phyloP scores from a whole-genome alignment of 1,140 invertebrate genomes.

The Octopus sinensis region DNA sequence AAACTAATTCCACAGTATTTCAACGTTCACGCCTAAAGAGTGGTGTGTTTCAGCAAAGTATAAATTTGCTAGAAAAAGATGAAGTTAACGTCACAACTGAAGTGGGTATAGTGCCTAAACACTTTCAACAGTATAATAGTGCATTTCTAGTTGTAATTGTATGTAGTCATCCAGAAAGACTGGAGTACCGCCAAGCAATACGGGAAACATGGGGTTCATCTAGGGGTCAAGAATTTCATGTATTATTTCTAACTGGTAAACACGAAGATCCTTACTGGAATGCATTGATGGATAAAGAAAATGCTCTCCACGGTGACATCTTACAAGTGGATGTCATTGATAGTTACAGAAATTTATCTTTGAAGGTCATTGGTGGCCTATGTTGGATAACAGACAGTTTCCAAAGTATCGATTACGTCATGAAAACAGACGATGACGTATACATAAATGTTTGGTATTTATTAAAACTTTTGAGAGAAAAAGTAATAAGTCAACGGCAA shows the following conservation, averaged over 20 bases:
- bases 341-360: slow-evolving; percentile 44
- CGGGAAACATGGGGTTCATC: slow-evolving; percentile 28
- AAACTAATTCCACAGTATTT: background rate
- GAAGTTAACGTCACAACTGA: background rate
- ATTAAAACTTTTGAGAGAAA: slow-evolving; percentile 20
- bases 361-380: slow-evolving; percentile 75
- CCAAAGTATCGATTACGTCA: slow-evolving; percentile 66
- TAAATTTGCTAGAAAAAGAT: background rate
- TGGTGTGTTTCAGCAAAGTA: background rate
- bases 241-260: slow-evolving; percentile 25
- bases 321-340: slow-evolving; percentile 42
- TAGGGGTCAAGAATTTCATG: slow-evolving; percentile 12
- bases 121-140: background rate
- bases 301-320: slow-evolving; percentile 46
- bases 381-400: slow-evolving; percentile 72
- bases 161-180: slow-evolving; percentile 24
- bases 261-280: slow-evolving; percentile 21
- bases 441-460: slow-evolving; percentile 64
- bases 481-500: background rate
- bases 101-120: background rate
- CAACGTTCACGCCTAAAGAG: background rate
- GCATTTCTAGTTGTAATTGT: slow-evolving; percentile 23
- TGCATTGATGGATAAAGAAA: slow-evolving; percentile 59
- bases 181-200: slow-evolving; percentile 20
- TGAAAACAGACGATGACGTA: slow-evolving; percentile 89